These are phyloP conservation scores for Todus mexicanus DNA, from an alignment of 2,797 vertebrate genomes.

Conservation along the genomic window DNA sequence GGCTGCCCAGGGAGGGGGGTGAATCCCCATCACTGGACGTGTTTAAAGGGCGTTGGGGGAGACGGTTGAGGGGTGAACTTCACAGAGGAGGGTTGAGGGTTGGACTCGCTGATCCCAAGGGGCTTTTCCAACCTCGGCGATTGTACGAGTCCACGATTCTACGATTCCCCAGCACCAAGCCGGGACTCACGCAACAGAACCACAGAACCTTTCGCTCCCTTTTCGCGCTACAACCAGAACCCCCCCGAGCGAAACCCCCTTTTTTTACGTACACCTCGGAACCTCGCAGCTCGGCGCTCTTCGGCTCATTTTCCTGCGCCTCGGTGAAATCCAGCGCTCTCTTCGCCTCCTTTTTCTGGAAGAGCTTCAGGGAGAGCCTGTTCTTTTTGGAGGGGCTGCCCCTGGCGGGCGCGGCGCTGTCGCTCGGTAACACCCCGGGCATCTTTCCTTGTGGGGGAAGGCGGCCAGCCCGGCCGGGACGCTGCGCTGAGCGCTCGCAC, in stretches of 20 bases:
- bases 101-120: too few relatives aligned
- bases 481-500: slow-evolving; percentile 29
- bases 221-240: too few relatives aligned
- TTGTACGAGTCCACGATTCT: too few relatives aligned
- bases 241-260: not conserved
- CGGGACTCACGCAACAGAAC: too few relatives aligned
- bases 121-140: too few relatives aligned
- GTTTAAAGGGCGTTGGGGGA: too few relatives aligned
- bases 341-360: slow-evolving; percentile 95
- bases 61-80: too few relatives aligned
- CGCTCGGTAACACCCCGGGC: slow-evolving; percentile 84
- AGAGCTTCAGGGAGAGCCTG: slow-evolving; percentile 91
- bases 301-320: slow-evolving; percentile 79
- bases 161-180: too few relatives aligned
- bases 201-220: too few relatives aligned
- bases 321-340: slow-evolving; percentile 91
- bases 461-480: slow-evolving; percentile 19
- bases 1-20: too few relatives aligned
- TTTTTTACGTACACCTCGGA: slow-evolving; percentile 78
- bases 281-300: slow-evolving; percentile 72
- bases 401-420: slow-evolving; percentile 74
- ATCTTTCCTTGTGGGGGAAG: slow-evolving; percentile 65
- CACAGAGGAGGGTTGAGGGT: too few relatives aligned
- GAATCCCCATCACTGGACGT: too few relatives aligned
- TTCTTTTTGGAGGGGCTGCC: slow-evolving; percentile 88